Conservation (phyloP, 2,113 vertebrate species). For the Mixornis gularis region DNA sequence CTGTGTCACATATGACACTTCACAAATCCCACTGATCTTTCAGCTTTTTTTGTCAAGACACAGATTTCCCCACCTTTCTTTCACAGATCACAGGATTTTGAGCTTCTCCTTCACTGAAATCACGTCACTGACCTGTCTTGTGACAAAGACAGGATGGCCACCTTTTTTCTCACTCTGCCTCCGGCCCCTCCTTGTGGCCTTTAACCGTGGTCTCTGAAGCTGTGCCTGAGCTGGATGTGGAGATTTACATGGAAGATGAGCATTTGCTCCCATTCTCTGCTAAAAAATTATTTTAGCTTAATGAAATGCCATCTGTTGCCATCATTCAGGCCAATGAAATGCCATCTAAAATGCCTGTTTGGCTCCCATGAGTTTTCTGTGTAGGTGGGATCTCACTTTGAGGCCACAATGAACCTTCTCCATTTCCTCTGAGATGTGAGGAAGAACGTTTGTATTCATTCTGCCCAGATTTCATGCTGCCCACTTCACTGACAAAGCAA, state of each 20-base stretch:
- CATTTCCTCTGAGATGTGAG: not conserved
- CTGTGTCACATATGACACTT: not conserved
- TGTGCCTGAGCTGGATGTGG: not conserved
- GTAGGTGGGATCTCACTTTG: not conserved
- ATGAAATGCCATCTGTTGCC: not conserved
- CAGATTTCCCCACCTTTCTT: not conserved
- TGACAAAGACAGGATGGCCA: not conserved
- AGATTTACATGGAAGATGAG: not conserved
- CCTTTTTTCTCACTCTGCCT: not conserved
- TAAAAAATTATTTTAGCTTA: not conserved
- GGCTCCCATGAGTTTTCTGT: not conserved
- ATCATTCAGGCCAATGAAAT: not conserved
- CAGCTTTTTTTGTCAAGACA: not conserved
- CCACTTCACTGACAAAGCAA: not conserved
- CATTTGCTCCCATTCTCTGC: not conserved
- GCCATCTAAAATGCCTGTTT: not conserved
- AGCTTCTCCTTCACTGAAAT: not conserved
- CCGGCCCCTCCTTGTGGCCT: not conserved
- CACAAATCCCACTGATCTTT: not conserved
- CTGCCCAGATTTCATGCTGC: not conserved
- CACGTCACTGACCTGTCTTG: not conserved
- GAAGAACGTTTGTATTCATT: not conserved
- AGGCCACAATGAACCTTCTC: not conserved
- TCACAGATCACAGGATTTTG: not conserved
- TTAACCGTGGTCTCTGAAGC: not conserved